Percentiles rank a stretch among this genome's conserved stretches.
Conservation (phyloP, 2,888 invertebrate genomes). For the Petrolisthes cinctipes region DNA sequence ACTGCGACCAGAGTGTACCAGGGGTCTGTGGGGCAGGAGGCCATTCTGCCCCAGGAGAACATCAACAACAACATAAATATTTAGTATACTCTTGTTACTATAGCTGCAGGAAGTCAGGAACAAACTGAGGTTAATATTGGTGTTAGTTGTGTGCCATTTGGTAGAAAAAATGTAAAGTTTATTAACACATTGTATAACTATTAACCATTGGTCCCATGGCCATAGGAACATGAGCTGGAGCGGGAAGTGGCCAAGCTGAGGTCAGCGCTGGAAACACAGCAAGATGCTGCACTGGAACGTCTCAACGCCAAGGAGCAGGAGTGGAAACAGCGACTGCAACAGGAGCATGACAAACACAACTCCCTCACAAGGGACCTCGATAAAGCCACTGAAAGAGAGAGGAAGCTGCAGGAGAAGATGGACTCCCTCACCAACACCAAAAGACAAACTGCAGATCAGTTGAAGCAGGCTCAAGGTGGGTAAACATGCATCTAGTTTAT, state of each 20-base stretch:
- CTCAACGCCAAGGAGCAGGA: conserved; percentile 57
- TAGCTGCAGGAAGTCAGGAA: too few species aligned
- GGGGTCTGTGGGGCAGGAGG: too few species aligned
- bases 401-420: conserved; percentile 25
- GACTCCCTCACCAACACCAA: conserved; percentile 1
- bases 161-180: background rate
- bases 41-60: too few species aligned
- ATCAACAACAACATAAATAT: too few species aligned
- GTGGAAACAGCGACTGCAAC: conserved; percentile 51
- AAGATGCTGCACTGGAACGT: conserved; percentile 57
- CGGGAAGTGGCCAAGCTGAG: conserved; percentile 55
- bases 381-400: conserved; percentile 30
- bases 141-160: background rate
- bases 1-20: too few species aligned
- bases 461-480: conserved; percentile 45
- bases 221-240: conserved; percentile 43
- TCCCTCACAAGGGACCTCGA: conserved; percentile 19
- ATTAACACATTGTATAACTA: too few species aligned
- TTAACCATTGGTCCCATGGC: background rate
- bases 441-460: conserved; percentile 16
- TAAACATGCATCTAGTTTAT: background rate
- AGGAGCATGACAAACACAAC: conserved; percentile 50
- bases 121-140: background rate
- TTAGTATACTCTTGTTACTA: too few species aligned
- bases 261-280: conserved; percentile 60